Base-by-base conservation (phyloP, 2,888 invertebrate genomes). In the Dicyrtomina minuta region DNA sequence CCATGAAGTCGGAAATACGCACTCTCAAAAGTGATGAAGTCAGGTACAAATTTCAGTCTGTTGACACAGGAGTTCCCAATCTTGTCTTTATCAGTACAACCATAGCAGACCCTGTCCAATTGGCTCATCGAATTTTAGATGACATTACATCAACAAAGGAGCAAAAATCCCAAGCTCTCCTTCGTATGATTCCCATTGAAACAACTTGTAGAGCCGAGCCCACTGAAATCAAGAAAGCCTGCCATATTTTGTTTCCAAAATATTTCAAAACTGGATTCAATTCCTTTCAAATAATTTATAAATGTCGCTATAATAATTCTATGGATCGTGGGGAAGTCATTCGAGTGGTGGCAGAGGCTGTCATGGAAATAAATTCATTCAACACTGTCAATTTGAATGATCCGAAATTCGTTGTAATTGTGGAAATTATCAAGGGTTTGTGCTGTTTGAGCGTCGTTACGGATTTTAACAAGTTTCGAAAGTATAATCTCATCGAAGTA, bases 51-150 rank as follows among this genome's bases (percentile, higher is more conserved):
- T 84, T 83, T 70, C 87, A 92, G 83, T 88, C 87, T 24, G 87
- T 93, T 0, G 88, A 90, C 75, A 92, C 93, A 0, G 91, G 90
- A 62, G 90, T 90, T 0, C 90, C 89, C 59, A 94, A 94, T 81
- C 88, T 91, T 79, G 83, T 96, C 73, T 96, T 96, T 79, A 92
- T 96, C 73, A 88, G 87, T 81, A 91, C 92, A 0, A 89, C 87
- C 55, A 82, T 82, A 78, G 77, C 87, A 46, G 87, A 92, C 83
- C 93, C 94, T 3, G 86, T 89, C 68, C 85, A 87, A 74, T 80
- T 96, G 27, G 89, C 88, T 0, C 83, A 87, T 22, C 84, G 84
- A 66, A 90, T 96, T 71, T 84, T 94, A 56, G 85, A 88, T 77
- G 91, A 93, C 80, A 84, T 94, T 71, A 82, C 85, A 61, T 81